Conservation (phyloP, 30 jellyfish, hydroid and myxozoan species). For the Aurelia sp. region DNA sequence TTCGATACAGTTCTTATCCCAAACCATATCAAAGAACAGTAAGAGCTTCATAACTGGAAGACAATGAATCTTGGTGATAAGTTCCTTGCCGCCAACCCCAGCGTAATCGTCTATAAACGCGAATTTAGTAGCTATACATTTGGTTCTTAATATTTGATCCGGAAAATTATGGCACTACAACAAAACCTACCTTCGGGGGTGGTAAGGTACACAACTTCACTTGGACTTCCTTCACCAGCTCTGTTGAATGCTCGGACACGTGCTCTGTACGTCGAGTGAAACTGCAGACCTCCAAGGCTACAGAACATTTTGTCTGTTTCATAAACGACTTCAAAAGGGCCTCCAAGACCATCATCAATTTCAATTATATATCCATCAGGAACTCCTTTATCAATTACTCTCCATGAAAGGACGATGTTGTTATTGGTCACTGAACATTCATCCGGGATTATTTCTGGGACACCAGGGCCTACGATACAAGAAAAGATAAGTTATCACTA, state of each 20-base stretch:
- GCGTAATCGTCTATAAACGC: no score
- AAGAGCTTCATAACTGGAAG: no score
- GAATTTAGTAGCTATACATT: no score
- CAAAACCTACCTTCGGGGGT: constrained; percentile 82
- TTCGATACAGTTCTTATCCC: no score
- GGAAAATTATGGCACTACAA: no score
- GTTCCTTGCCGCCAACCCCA: no score
- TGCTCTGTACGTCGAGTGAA: constrained; percentile 87
- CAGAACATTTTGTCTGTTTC: constrained; percentile 83
- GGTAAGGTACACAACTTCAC: constrained; percentile 87
- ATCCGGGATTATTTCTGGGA: constrained; percentile 80
- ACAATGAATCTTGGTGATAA: no score
- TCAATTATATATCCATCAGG: constrained; percentile 85
- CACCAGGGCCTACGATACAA: constrained; percentile 69
- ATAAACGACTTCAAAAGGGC: constrained; percentile 83
- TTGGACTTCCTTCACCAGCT: constrained; percentile 81
- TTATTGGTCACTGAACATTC: constrained; percentile 87
- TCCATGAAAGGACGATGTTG: constrained; percentile 85
- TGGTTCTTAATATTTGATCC: no score
- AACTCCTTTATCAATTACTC: constrained; percentile 35
- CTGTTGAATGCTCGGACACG: constrained; percentile 80
- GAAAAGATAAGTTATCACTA: no score
- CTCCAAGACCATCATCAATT: constrained; percentile 92
- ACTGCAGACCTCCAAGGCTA: constrained; percentile 93
- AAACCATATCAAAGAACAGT: no score